Percentiles rank a stretch among this genome's conserved stretches.
Evolutionary conservation across 1,140 invertebrate species (phyloP).

Genomic region (Macrobrachium nipponense): DNA sequence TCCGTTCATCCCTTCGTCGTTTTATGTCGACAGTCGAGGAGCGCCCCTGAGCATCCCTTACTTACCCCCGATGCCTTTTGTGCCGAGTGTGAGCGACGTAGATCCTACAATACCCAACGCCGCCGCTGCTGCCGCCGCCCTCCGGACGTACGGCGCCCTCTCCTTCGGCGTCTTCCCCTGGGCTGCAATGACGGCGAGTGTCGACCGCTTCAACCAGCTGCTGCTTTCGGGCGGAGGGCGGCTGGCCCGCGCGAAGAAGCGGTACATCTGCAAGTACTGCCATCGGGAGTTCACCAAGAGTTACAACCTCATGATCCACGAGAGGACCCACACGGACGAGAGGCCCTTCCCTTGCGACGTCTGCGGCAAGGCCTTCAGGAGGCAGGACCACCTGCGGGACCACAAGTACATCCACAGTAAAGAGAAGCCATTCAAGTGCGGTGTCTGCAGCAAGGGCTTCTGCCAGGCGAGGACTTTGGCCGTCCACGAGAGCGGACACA

Average conservation of each 20-base stretch:
- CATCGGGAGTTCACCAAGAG: conserved; percentile 97
- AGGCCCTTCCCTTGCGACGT: conserved; percentile 97
- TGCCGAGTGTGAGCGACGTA: conserved; percentile 8
- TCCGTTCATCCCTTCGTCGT: background rate
- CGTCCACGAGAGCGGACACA: conserved; percentile 55
- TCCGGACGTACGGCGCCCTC: conserved; percentile 35
- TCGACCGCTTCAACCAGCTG: conserved; percentile 61
- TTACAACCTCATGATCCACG: conserved; percentile 97
- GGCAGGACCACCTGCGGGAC: conserved; percentile 95
- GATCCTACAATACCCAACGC: background rate
- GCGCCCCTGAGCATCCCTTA: background rate
- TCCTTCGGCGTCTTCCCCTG: conserved; percentile 32
- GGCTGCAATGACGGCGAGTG: conserved; percentile 58
- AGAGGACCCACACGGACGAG: conserved; percentile 98
- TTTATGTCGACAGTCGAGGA: background rate
- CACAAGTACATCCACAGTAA: conserved; percentile 74
- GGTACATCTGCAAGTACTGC: conserved; percentile 98
- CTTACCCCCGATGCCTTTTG: background rate
- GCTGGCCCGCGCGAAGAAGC: conserved; percentile 92
- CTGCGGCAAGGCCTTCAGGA: conserved; percentile 97
- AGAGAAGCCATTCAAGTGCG: conserved; percentile 73
- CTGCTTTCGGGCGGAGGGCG: conserved; percentile 64
- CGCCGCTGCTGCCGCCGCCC: background rate
- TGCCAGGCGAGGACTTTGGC: conserved; percentile 67
- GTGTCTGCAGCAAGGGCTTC: conserved; percentile 75